Base-by-base conservation (phyloP, 2,888 invertebrate genomes). In the Masnerella sp. region DNA sequence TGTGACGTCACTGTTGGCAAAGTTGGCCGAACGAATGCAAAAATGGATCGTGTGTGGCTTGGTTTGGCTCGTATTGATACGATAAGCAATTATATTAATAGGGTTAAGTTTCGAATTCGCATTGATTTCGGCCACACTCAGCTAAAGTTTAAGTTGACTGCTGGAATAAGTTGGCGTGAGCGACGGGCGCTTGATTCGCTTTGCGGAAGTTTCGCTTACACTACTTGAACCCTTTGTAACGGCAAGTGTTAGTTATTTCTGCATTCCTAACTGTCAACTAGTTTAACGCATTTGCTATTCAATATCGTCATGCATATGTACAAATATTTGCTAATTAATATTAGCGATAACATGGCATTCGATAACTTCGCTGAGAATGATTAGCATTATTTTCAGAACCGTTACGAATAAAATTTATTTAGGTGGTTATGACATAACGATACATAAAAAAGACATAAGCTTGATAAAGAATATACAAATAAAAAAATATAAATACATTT, bases 131-230 rank as follows among this genome's bases (percentile, higher is more conserved):
- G 22, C 58, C 34, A 49, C 25, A 58, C n/a, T 8, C 34, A 58
- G 30, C 14, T 68, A 52, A 59, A 68, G 43, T 59, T 43, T 11
- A 68, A 68, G 38, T 36, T 59, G 22, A 34, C 42, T 43, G 43
- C 30, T 20, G 40, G 45, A 54, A 59, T 43, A 54, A 69, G 51
- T 68, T 58, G 14, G 28, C 47, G 40, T 47, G 54, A 45, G 38
- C 54, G 64, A 54, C 65, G 38, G 45, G 20, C 11, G 59, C 61
- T 34, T 54, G 52, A 52, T 69, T 52, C 45, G 45, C 59, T 43
- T 69, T 43, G 15, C 58, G 18, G 17, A 61, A 69, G 68, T 69
- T 69, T 61, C 45, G 45, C 59, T 61, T 69, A 61, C 59, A 69
- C 59, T 45, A 45, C 51, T 34, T 47, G 58, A 28, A 59, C 68